Evolutionary conservation across 2,113 vertebrate species (phyloP).

Genomic region (Gymnocephalus cernua): DNA sequence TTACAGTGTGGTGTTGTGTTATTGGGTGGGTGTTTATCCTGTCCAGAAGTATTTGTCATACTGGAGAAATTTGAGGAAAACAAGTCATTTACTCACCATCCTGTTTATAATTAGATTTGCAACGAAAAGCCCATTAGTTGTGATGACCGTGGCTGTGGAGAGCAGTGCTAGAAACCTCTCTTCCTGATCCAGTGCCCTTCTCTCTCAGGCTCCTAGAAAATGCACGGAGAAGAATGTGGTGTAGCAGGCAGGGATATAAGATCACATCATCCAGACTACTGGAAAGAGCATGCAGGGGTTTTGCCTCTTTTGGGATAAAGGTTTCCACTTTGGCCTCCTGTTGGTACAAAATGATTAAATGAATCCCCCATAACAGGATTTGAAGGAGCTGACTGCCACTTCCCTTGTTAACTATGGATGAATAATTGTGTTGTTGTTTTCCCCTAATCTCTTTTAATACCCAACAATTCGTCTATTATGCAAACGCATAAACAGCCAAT

Average conservation of each 20-base stretch:
- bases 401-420: conserved; percentile 27
- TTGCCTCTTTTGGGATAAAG: background rate
- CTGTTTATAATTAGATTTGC: conserved; percentile 58
- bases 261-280: conserved; percentile 2
- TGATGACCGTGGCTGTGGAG: conserved; percentile 32
- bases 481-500: conserved; percentile 31
- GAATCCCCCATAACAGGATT: conserved; percentile 38
- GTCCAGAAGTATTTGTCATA: conserved; percentile 46
- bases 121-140: conserved; percentile 60
- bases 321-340: conserved; percentile 11
- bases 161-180: conserved; percentile 49
- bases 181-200: conserved; percentile 25
- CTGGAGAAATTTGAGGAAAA: conserved; percentile 52
- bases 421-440: conserved; percentile 42
- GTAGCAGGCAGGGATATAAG: background rate
- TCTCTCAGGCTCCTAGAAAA: conserved; percentile 14
- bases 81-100: conserved; percentile 62
- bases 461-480: conserved; percentile 48
- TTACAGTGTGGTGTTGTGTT: background rate
- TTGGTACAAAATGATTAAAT: conserved; percentile 17
- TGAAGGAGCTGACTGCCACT: conserved; percentile 33
- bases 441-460: conserved; percentile 61
- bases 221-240: background rate
- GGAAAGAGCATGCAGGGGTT: background rate
- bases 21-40: background rate